phyloP scores from a whole-genome alignment of 2,797 vertebrate genomes.

The Cercopithecus hamlyni region DNA sequence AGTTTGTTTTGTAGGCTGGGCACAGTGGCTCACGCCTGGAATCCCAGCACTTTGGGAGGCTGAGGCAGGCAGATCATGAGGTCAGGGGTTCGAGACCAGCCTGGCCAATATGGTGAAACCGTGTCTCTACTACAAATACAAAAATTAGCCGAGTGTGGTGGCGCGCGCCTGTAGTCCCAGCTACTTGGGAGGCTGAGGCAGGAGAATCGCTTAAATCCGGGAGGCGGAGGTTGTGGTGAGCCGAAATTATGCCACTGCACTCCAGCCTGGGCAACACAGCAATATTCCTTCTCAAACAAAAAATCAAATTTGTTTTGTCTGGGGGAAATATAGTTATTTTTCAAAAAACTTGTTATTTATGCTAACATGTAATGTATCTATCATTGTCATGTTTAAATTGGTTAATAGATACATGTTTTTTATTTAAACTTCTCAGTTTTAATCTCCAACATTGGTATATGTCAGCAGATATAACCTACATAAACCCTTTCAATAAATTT shows the following conservation, averaged over 20 bases:
- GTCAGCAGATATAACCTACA: neutral
- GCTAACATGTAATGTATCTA: neutral
- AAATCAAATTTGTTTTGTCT: neutral
- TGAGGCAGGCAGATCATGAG: too few species aligned
- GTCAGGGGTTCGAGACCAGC: too few species aligned
- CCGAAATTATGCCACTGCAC: too few species aligned
- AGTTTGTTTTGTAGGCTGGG: neutral
- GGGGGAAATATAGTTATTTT: neutral
- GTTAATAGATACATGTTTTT: neutral
- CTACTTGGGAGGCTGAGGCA: too few species aligned
- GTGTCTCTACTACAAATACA: too few species aligned
- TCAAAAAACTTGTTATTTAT: neutral
- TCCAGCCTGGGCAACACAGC: neutral
- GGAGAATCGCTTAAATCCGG: too few species aligned
- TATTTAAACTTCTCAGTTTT: neutral
- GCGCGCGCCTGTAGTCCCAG: rapidly evolving
- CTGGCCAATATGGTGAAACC: too few species aligned
- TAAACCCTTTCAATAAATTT: neutral
- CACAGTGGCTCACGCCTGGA: too few species aligned
- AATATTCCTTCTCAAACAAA: neutral
- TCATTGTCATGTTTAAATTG: neutral
- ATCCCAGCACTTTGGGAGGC: too few species aligned
- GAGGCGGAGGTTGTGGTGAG: too few species aligned
- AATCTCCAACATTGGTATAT: neutral
- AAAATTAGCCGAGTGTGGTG: too few species aligned